phyloP scores from a whole-genome alignment of 2,888 invertebrate species.

The Torymus auratus region DNA sequence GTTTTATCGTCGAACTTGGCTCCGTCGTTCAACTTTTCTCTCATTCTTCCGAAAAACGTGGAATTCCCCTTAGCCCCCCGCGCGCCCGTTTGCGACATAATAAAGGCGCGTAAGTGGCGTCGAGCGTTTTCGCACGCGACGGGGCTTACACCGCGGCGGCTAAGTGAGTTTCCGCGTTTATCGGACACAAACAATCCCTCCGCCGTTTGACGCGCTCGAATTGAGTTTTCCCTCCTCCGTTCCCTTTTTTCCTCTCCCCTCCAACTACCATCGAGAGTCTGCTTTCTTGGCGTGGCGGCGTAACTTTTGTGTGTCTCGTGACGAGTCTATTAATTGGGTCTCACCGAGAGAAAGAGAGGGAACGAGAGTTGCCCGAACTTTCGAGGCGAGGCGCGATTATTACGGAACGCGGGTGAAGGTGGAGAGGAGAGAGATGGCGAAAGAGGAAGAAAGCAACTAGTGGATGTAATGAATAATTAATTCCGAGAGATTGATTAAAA shows the following conservation, averaged over 20 bases:
- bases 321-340: slow-evolving; percentile 53
- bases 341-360: neutral
- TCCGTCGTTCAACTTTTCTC: slow-evolving; percentile 32
- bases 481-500: slow-evolving; percentile 39
- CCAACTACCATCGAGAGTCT: too few relatives aligned
- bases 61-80: slow-evolving; percentile 38
- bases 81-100: slow-evolving; percentile 26
- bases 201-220: slow-evolving; percentile 23
- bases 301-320: slow-evolving; percentile 31
- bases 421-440: neutral
- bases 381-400: slow-evolving; percentile 29
- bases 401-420: neutral
- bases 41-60: slow-evolving; percentile 13
- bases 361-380: slow-evolving; percentile 30
- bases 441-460: slow-evolving; percentile 34
- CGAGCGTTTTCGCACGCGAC: slow-evolving; percentile 17
- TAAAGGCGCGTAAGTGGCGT: slow-evolving; percentile 49
- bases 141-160: slow-evolving; percentile 13
- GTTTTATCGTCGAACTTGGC: slow-evolving; percentile 41
- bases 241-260: neutral
- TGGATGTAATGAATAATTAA: slow-evolving; percentile 48
- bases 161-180: slow-evolving; percentile 58
- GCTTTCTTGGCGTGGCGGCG: neutral
- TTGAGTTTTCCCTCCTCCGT: slow-evolving; percentile 34
- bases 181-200: slow-evolving; percentile 49